Evolutionary conservation across 2,888 invertebrate genomes (phyloP), one percentile per base, ranked within the genome.

Genomic region (Lymantria dispar): DNA sequence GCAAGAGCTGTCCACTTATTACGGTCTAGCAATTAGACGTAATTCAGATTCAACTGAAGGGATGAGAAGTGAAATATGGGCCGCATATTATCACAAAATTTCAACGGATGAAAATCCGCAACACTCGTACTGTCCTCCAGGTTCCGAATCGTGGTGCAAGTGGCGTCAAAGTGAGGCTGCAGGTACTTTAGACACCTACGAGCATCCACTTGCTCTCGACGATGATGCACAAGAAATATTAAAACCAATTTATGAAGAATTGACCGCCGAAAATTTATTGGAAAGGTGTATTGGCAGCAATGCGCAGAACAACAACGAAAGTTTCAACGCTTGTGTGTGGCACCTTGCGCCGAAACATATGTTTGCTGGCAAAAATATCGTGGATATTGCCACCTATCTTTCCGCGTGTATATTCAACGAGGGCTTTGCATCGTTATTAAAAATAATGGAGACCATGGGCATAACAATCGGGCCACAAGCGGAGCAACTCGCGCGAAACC

Each of bases 111-210:
- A n/a, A 10, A 37, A 37, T 37, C 37, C 37, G n/a, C 37, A 37
- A n/a, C 37, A 37, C n/a, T 37, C 37, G n/a, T 37, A 37, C 37
- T 51, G 51, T 30, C 43, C 47, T 43, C 14, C 42, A 41, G 50
- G 41, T 41, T 45, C 29, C 40, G 47, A 51, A 38, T 47, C 43
- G 43, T 51, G 51, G 51, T 51, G 51, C 44, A 31, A 43, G 39
- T 51, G 39, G 13, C 39, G 39, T 14, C 12, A 12, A 39, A 14
- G 13, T 39, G 39, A 39, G 39, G 5, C 39, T 14, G 14, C 12
- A 14, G 39, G 39, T 14, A 14, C 14, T 39, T n/a, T 8, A 14
- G 39, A 39, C 12, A 39, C 7, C 12, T 39, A 39, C 14, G 12
- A 12, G 12, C 39, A 39, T 13, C 12, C 13, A 39, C 12, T 7